Conservation (phyloP, 2,888 invertebrate species). For the Hemaris fuciformis region DNA sequence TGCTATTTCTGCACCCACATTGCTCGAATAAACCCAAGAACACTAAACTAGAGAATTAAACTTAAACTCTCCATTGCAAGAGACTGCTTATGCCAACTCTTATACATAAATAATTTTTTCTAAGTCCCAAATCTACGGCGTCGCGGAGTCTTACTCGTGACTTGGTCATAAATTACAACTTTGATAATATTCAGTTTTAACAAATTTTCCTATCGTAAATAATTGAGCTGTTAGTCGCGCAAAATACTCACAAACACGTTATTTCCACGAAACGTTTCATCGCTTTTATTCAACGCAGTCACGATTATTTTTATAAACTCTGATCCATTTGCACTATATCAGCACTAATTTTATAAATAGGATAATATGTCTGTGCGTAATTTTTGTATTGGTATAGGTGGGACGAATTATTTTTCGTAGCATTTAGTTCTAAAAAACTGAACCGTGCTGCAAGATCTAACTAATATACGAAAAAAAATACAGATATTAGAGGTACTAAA, state of each 20-base stretch:
- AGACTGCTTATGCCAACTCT: too few relatives aligned
- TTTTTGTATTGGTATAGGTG: too few relatives aligned
- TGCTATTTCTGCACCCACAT: too few relatives aligned
- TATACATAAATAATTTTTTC: too few relatives aligned
- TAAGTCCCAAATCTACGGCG: not conserved
- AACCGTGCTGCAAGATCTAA: too few relatives aligned
- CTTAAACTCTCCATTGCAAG: too few relatives aligned
- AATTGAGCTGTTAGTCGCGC: not conserved
- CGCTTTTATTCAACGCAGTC: not conserved
- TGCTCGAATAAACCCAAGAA: too few relatives aligned
- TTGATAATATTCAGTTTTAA: not conserved
- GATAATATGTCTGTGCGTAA: not conserved
- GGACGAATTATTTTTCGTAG: too few relatives aligned
- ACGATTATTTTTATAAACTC: not conserved
- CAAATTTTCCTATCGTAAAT: not conserved
- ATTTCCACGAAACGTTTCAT: not conserved
- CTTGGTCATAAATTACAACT: not conserved
- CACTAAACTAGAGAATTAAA: too few relatives aligned
- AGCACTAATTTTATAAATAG: not conserved
- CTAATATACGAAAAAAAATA: too few relatives aligned
- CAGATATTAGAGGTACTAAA: too few relatives aligned
- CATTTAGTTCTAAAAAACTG: too few relatives aligned
- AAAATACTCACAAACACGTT: not conserved
- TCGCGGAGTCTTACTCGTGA: not conserved
- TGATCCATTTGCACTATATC: not conserved